Percentiles rank a stretch among this genome's conserved stretches.
Evolutionary conservation across 2,888 invertebrate species (phyloP).

Genomic region (Latrodectus elegans): DNA sequence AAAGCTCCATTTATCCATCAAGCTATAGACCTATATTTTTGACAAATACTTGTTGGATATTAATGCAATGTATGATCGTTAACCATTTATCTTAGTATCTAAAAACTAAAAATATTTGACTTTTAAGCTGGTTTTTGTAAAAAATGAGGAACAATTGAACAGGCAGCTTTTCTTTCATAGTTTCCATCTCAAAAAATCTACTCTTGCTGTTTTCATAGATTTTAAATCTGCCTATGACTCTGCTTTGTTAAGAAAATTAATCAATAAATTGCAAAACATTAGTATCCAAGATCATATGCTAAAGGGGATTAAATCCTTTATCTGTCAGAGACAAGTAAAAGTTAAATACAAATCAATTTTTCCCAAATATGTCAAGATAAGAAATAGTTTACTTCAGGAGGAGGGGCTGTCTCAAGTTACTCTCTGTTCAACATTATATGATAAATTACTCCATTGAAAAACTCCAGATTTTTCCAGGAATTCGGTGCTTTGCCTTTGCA

Average conservation of each 20-base stretch:
- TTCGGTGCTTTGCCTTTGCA: constrained; percentile 4
- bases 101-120: background rate
- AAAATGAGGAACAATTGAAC: constrained; percentile 1
- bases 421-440: constrained; percentile 18
- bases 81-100: background rate
- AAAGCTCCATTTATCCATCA: background rate
- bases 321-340: background rate
- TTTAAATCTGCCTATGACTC: too few relatives aligned
- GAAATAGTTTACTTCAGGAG: background rate
- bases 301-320: too few relatives aligned
- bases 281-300: background rate
- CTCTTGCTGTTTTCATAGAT: too few relatives aligned
- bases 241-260: too few relatives aligned
- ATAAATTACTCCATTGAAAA: constrained; percentile 3
- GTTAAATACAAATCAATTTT: background rate
- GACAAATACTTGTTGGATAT: constrained; percentile 1
- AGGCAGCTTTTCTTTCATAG: too few relatives aligned
- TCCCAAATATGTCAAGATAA: constrained; percentile 12
- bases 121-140: constrained; percentile 12
- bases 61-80: background rate
- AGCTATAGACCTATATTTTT: constrained; percentile 13
- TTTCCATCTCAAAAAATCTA: too few relatives aligned
- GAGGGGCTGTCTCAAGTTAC: background rate
- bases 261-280: background rate
- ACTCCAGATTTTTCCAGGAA: background rate